These are phyloP conservation scores for Leptoteleia sp. DNA, from an alignment of 1,140 invertebrate genomes.

Conservation along the genomic window DNA sequence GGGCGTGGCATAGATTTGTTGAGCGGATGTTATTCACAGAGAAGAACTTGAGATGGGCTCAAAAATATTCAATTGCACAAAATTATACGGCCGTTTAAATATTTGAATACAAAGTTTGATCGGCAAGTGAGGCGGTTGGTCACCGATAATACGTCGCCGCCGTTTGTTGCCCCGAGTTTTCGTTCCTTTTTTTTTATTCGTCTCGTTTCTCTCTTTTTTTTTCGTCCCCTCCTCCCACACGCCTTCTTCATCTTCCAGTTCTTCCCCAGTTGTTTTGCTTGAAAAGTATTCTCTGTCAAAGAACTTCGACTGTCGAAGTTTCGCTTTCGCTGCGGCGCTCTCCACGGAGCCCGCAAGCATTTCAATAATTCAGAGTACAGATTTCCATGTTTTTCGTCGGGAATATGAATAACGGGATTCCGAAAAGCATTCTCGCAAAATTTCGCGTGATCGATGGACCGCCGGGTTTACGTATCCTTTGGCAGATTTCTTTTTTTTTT, in stretches of 20 bases:
- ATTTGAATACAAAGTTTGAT: slow-evolving; percentile 66
- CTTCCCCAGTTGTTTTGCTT: slow-evolving; percentile 54
- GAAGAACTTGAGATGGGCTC: too few species aligned
- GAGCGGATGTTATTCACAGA: too few species aligned
- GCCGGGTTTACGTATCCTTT: slow-evolving; percentile 29
- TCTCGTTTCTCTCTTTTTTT: not conserved
- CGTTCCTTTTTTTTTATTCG: slow-evolving; percentile 2
- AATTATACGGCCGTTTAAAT: slow-evolving; percentile 65
- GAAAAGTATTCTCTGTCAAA: slow-evolving; percentile 61
- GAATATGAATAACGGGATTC: slow-evolving; percentile 65
- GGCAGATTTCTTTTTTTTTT: slow-evolving; percentile 48
- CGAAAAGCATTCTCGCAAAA: slow-evolving; percentile 55
- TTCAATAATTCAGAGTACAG: slow-evolving; percentile 74
- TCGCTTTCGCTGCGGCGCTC: slow-evolving; percentile 36
- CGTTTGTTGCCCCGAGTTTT: slow-evolving; percentile 19
- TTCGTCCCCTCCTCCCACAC: too few species aligned
- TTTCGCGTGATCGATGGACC: slow-evolving; percentile 61
- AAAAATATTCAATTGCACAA: slow-evolving; percentile 38
- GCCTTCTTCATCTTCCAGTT: slow-evolving; percentile 6
- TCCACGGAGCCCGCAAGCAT: slow-evolving; percentile 52
- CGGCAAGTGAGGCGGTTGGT: slow-evolving; percentile 13
- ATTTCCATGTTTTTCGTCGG: slow-evolving; percentile 69
- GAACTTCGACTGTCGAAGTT: slow-evolving; percentile 61
- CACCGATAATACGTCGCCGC: slow-evolving; percentile 34
- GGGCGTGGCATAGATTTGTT: too few species aligned